Conservation (phyloP, 2,113 vertebrate genomes). For the Myanophis thanlyinensis region DNA sequence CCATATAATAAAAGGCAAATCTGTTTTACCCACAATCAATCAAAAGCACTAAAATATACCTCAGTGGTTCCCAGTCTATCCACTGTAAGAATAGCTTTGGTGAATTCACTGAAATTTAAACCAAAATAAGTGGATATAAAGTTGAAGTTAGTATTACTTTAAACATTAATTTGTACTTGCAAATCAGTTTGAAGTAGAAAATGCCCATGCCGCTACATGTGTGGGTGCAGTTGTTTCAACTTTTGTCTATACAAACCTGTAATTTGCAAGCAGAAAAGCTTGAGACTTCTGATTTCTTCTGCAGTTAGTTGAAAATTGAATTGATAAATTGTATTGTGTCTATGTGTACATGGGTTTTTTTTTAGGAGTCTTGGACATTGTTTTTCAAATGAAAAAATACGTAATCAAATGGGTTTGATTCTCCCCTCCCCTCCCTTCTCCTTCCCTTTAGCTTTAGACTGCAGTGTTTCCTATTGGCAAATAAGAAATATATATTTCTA, state of each 20-base stretch:
- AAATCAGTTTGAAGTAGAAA: background rate
- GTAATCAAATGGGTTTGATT: background rate
- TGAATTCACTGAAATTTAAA: background rate
- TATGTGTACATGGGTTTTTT: background rate
- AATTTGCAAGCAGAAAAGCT: background rate
- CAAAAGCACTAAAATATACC: background rate
- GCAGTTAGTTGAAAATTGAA: background rate
- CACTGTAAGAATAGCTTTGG: background rate
- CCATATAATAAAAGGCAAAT: background rate
- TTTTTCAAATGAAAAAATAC: background rate
- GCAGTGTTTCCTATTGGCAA: background rate
- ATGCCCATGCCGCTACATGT: background rate
- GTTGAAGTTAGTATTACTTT: background rate
- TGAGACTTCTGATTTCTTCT: background rate
- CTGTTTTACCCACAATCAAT: background rate
- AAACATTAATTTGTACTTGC: background rate
- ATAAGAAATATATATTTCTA: constrained; percentile 4
- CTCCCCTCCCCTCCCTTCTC: background rate
- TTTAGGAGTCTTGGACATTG: background rate
- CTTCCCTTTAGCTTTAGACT: constrained; percentile 11
- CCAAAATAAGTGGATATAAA: background rate
- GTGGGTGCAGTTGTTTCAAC: background rate
- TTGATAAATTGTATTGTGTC: background rate
- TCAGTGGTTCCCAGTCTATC: background rate
- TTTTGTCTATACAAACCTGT: background rate